A percentile compares a stretch with the other conserved stretches of the same genome.
These are phyloP conservation scores for Eurytemora carolleeae DNA, from an alignment of 1,140 invertebrate species.

Conservation along the genomic window DNA sequence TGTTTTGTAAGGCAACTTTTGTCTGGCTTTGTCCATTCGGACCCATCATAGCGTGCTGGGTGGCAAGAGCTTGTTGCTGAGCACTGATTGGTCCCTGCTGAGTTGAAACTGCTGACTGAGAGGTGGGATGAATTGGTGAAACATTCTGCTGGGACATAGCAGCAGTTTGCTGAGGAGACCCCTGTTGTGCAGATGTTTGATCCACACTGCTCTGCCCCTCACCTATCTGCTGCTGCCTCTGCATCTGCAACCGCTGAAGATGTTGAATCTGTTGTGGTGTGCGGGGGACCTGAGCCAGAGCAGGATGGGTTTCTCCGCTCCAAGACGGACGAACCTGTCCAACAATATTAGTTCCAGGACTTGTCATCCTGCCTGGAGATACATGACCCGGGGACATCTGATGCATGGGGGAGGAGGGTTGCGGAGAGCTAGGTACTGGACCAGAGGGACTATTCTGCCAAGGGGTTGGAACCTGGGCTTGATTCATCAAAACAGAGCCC, in stretches of 20 bases:
- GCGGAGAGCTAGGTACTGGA: constrained; percentile 4
- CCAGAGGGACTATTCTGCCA: constrained; percentile 17
- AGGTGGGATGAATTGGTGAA: constrained; percentile 20
- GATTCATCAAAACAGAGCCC: constrained; percentile 22
- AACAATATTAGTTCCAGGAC: too few relatives aligned
- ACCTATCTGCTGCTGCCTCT: constrained; percentile 14
- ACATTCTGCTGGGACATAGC: constrained; percentile 18
- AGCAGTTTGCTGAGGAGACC: not conserved
- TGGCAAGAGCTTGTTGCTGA: constrained; percentile 15
- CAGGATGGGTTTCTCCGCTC: constrained; percentile 10
- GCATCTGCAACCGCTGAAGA: constrained; percentile 21
- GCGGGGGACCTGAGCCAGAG: constrained; percentile 20
- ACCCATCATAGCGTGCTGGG: constrained; percentile 13
- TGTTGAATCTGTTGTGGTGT: constrained; percentile 24
- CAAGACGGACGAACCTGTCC: constrained; percentile 15
- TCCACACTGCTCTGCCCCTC: not conserved
- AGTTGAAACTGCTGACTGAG: constrained; percentile 20
- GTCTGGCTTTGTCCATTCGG: constrained; percentile 32
- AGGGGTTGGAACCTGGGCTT: too few relatives aligned
- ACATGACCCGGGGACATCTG: too few relatives aligned
- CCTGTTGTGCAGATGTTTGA: not conserved
- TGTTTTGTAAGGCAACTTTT: constrained; percentile 82
- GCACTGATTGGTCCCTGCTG: not conserved
- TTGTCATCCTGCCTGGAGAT: too few relatives aligned
- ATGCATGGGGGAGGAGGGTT: not conserved